Base-by-base conservation (phyloP, 1,140 invertebrate genomes). In the Drosophila nigromelanica region DNA sequence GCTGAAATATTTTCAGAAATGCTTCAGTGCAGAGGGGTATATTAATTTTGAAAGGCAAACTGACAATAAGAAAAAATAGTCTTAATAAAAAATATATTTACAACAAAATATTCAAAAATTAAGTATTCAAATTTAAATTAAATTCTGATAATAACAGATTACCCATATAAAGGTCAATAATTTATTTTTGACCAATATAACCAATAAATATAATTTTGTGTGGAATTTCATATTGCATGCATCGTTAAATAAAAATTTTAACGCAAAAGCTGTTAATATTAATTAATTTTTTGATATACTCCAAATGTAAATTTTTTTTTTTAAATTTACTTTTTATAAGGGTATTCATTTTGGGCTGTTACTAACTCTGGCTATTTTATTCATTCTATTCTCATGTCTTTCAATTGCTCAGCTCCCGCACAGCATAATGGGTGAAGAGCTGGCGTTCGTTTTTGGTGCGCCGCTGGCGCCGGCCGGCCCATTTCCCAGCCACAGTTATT, bases 381-480 rank as follows among this genome's bases (percentile, higher is more conserved):
- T 35, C 33, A 35, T 18, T 15, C 24, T 50, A 51, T 50, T 30
- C 10, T 50, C 21, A 39, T 21, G 45, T 12, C 24, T 24, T 51
- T 59, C 64, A 60, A 18, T 87, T 79, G 39, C 77, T 35, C 33
- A 92, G 90, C 55, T 92, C 56, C 89, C 91, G 33, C 94, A 94
- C 87, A 94, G 93, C 69, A 94, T 98, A 6, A 95, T 96, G 76
- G 98, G 98, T 0, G 97, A 99, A 91, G 98, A 99, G 87, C 86
- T 99, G 80, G 95, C 97, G 0, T 99, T 98, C 85, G 94, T 98
- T 30, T 96, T 99, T 67, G 98, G 98, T 4, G 96, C 97, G 8
- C 98, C 98, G 7, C 91, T 99, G 43, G 95, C 95, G 43, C 94
- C 94, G 5, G 94, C 94, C 11, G 95, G 95, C 73, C 96, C 97